Evolutionary conservation across 2,888 invertebrate species (phyloP).

Genomic region (Camponotus fellah): DNA sequence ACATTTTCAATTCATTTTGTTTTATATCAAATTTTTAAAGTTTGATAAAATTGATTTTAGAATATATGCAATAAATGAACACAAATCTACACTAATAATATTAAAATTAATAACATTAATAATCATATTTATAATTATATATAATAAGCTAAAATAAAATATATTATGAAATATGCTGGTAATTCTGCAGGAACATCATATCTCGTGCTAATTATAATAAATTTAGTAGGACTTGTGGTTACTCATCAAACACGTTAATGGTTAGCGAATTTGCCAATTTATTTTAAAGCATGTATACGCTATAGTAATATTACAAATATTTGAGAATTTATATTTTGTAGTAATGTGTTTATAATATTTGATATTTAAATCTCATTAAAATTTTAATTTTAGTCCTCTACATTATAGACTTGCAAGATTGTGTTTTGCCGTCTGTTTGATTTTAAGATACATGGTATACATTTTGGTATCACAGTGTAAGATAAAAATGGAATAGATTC

Average conservation of each 20-base stretch:
- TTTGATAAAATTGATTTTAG: not conserved
- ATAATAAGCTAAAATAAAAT: not conserved
- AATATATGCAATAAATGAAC: not conserved
- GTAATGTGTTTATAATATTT: not conserved
- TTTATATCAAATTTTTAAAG: not conserved
- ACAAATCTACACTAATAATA: not conserved
- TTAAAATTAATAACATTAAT: not conserved
- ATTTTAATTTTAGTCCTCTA: not conserved
- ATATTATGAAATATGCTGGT: not conserved
- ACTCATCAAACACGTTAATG: not conserved
- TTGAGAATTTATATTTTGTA: not conserved
- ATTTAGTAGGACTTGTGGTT: not conserved
- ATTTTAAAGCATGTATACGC: not conserved
- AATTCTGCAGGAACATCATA: not conserved
- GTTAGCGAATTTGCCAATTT: not conserved
- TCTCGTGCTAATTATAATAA: conserved; percentile 1
- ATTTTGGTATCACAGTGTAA: not conserved
- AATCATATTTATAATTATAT: conserved; percentile 1
- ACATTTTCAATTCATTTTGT: not conserved
- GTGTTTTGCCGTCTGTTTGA: not conserved
- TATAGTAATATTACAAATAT: not conserved
- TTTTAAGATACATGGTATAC: not conserved
- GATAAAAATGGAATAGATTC: conserved; percentile 2
- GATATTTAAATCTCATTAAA: not conserved
- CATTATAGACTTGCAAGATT: not conserved